Conservation (phyloP, 1,140 invertebrate genomes). For the Diorhabda sublineata region DNA sequence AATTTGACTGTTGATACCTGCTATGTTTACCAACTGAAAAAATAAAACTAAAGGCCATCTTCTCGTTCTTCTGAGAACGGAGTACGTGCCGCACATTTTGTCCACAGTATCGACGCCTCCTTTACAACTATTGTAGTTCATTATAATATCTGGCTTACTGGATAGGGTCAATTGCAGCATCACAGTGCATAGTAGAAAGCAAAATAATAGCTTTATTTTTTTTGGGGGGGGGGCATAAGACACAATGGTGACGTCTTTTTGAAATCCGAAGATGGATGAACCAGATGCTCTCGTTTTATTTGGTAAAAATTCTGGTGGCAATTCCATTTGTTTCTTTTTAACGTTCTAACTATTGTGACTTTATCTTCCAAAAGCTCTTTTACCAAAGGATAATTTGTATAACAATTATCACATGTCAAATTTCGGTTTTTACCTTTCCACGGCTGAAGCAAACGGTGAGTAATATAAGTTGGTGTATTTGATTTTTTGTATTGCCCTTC, state of each 20-base stretch:
- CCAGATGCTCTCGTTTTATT: slow-evolving; percentile 17
- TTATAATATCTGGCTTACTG: slow-evolving; percentile 42
- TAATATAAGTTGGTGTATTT: slow-evolving; percentile 30
- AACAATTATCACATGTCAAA: slow-evolving; percentile 40
- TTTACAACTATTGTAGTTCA: slow-evolving; percentile 45
- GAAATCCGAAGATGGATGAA: slow-evolving; percentile 32
- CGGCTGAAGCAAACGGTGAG: slow-evolving; percentile 30
- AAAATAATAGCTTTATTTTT: slow-evolving; percentile 33
- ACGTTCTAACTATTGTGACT: slow-evolving; percentile 38
- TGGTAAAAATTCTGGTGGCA: slow-evolving; percentile 37
- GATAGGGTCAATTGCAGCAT: slow-evolving; percentile 31
- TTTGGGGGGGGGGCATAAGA: slow-evolving; percentile 38
- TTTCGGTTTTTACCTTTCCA: slow-evolving; percentile 36
- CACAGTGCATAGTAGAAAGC: slow-evolving; percentile 35
- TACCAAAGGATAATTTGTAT: slow-evolving; percentile 32
- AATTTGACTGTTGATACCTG: slow-evolving; percentile 19
- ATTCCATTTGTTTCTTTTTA: slow-evolving; percentile 42
- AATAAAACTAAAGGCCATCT: slow-evolving; percentile 45
- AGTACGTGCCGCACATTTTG: slow-evolving; percentile 43
- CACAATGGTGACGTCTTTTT: slow-evolving; percentile 26
- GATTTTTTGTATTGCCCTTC: slow-evolving; percentile 27
- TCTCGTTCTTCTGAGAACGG: slow-evolving; percentile 37
- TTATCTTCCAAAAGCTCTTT: slow-evolving; percentile 34
- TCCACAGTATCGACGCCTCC: slow-evolving; percentile 46
- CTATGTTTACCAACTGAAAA: slow-evolving; percentile 27